These are phyloP conservation scores for Mionectes macconnelli DNA, from an alignment of 2,113 vertebrate genomes.

Conservation along the genomic window DNA sequence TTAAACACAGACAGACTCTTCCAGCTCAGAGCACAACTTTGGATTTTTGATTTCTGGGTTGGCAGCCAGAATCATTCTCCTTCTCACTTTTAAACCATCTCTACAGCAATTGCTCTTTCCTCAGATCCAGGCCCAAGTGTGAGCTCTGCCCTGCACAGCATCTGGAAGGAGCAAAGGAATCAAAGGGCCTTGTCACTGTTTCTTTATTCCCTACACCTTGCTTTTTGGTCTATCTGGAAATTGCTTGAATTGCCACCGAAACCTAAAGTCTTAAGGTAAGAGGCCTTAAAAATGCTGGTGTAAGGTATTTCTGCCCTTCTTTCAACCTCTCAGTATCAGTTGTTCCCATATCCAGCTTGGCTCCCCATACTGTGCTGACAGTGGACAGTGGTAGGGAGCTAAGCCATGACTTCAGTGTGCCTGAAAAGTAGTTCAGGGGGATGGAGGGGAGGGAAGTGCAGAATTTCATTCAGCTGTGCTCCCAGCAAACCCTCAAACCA, in stretches of 20 bases:
- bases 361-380: background rate
- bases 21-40: background rate
- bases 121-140: background rate
- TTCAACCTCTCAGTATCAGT: background rate
- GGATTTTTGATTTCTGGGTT: background rate
- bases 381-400: background rate
- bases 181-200: accelerated
- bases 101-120: background rate
- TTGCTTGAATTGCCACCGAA: background rate
- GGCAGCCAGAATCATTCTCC: background rate
- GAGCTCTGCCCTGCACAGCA: background rate
- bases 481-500: background rate
- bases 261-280: background rate
- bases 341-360: background rate
- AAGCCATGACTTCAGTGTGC: accelerated
- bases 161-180: background rate
- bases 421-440: background rate
- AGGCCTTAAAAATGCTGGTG: background rate
- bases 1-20: background rate
- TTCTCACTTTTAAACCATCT: background rate
- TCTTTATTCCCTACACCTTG: background rate
- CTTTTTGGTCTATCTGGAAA: background rate
- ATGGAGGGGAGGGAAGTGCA: background rate
- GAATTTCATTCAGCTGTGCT: background rate
- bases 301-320: background rate